These are phyloP conservation scores for Ectemnius cavifrons DNA, from an alignment of 2,888 invertebrate genomes.

Conservation along the genomic window DNA sequence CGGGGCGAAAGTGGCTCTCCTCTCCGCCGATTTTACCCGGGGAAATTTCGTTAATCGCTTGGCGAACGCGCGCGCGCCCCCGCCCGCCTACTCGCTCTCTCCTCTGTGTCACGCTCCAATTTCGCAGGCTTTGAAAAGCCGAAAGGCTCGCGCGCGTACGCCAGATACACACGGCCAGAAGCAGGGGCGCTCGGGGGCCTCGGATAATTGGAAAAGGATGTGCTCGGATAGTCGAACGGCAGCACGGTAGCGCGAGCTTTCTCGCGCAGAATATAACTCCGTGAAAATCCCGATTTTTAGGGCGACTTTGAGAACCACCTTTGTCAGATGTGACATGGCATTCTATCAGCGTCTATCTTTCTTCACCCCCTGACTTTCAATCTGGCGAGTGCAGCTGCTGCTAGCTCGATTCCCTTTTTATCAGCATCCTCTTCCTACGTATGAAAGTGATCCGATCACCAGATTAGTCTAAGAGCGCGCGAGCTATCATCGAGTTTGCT, in stretches of 20 bases:
- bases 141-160: constrained; percentile 14
- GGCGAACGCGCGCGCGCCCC: constrained; percentile 27
- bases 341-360: neutral
- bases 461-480: too few relatives aligned
- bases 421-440: neutral
- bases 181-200: constrained; percentile 10
- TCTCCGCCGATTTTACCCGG: constrained; percentile 42
- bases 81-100: too few relatives aligned
- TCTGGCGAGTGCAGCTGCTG: neutral
- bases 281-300: too few relatives aligned
- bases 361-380: neutral
- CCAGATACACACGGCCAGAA: too few relatives aligned
- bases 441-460: neutral
- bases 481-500: neutral
- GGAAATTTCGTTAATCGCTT: constrained; percentile 65
- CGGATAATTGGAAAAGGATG: constrained; percentile 50
- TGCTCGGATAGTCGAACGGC: constrained; percentile 19
- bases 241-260: too few relatives aligned
- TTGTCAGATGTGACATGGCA: neutral
- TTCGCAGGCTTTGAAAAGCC: constrained; percentile 53
- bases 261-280: too few relatives aligned
- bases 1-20: constrained; percentile 48
- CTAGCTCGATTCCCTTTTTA: neutral
- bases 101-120: constrained; percentile 64
- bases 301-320: neutral